Evolutionary conservation across 2,113 vertebrate species (phyloP).

Genomic region (Sylvilagus bachmani): DNA sequence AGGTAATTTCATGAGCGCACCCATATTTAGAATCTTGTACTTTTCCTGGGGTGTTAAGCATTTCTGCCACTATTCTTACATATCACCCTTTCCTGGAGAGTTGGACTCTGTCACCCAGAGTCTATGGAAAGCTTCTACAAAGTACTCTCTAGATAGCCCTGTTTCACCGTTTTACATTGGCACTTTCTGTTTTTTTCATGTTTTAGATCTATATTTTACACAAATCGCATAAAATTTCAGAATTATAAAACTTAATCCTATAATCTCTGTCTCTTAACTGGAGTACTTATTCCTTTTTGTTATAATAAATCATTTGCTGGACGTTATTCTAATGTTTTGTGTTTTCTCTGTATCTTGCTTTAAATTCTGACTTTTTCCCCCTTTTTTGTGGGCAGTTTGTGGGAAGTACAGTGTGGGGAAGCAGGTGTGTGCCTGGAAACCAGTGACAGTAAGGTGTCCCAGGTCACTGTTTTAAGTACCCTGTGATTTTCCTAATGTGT

Average conservation of each 20-base stretch:
- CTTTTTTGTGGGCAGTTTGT: accelerated
- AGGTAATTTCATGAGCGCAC: background rate
- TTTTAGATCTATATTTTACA: background rate
- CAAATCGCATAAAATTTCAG: background rate
- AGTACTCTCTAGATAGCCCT: background rate
- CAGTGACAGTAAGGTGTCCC: accelerated
- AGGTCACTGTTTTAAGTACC: accelerated
- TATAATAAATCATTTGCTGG: accelerated
- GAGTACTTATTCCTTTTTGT: background rate
- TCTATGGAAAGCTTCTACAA: background rate
- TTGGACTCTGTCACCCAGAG: background rate
- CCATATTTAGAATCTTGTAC: background rate
- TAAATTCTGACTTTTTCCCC: too few relatives aligned
- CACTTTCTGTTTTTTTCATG: background rate
- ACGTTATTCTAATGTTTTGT: background rate
- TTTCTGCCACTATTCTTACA: background rate
- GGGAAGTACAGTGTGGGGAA: background rate
- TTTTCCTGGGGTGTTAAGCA: background rate
- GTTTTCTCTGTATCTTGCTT: background rate
- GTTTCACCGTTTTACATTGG: background rate
- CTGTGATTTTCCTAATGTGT: background rate
- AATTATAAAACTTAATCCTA: background rate
- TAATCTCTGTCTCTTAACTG: background rate
- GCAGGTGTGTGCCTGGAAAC: too few relatives aligned
- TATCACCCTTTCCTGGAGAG: background rate